Conservation (phyloP, 2,888 invertebrate species). For the Disparrhopalites patrizii region DNA sequence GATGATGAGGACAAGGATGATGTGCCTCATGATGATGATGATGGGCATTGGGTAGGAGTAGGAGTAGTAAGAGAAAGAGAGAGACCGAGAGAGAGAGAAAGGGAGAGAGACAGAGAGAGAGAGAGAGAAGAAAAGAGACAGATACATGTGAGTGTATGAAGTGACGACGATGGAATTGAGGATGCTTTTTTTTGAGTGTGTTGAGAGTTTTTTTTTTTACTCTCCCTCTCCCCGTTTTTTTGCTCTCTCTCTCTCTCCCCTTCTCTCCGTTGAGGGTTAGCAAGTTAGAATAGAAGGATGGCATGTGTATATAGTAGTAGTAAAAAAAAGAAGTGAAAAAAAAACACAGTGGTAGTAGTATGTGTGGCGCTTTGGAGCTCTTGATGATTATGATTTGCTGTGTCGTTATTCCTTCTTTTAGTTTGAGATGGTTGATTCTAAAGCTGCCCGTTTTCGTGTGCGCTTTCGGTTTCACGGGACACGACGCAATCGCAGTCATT, state of each 20-base stretch:
- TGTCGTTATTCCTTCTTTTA: slow-evolving; percentile 45
- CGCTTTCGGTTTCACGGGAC: slow-evolving; percentile 48
- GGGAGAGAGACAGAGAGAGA: not conserved
- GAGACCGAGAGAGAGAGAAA: not conserved
- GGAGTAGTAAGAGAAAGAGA: not conserved
- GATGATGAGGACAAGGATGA: not conserved
- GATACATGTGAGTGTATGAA: slow-evolving; percentile 16
- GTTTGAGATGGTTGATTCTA: slow-evolving; percentile 42
- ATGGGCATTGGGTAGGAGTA: not conserved
- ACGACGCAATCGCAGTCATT: slow-evolving; percentile 49
- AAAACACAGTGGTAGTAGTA: slow-evolving; percentile 10
- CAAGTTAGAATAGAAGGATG: too few relatives aligned
- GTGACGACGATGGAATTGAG: slow-evolving; percentile 22
- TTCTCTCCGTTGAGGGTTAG: too few relatives aligned
- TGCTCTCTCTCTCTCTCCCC: too few relatives aligned
- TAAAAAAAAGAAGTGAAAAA: slow-evolving; percentile 5
- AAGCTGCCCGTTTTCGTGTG: slow-evolving; percentile 44
- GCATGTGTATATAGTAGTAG: too few relatives aligned
- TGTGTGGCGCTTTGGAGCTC: slow-evolving; percentile 34
- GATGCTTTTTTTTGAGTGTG: too few relatives aligned
- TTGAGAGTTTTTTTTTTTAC: too few relatives aligned
- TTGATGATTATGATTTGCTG: slow-evolving; percentile 45
- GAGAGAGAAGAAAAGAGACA: not conserved
- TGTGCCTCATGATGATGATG: not conserved
- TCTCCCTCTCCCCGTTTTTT: too few relatives aligned